Base-by-base conservation (phyloP, 2,797 vertebrate genomes). In the Betta splendens region DNA sequence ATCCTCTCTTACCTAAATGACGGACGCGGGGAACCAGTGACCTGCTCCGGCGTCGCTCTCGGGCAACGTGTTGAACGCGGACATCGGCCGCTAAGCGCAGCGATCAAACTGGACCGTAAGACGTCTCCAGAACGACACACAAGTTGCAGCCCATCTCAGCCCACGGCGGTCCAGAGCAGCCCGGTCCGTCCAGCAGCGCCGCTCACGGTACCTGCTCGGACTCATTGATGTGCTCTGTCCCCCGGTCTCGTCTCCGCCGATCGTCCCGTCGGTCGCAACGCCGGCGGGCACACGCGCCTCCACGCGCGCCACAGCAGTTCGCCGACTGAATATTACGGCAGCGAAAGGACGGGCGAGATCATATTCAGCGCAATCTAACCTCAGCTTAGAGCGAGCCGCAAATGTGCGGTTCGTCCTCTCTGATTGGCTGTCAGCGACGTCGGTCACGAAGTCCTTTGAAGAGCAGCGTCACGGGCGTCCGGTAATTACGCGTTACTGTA, bases 61-160 rank as follows among this genome's bases (percentile, higher is more conserved):
- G 51, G 75, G 69, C 88, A 90, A 92, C 90, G 85, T 92, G 91
- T 92, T 92, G 91, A 90, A 80, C 85, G 66, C 66, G 29, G 57
- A 67, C 79, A 79, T 75, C 54, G 65, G 51, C 52, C 43, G 26
- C 33, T 3, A 9, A 15, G 31, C 31, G 5, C 15, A 20, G n/a
- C 48, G n/a, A 42, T 64, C 9, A 26, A 52, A 62, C 32, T 5
- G 45, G 28, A 36, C 13, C 7, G 26, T 62, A 21, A 54, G 38
- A 31, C 47, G 54, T 36, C 38, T 72, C 18, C 10, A 39, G n/a
- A 37, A 39, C 44, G 61, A 60, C 47, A 50, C 58, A 63, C 16
- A 75, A 74, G 64, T 81, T 63, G 42, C 63, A 37, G 80, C 83
- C 73, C 79, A 79, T 81, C 38, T 77, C 51, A 52, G n/a, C 2